phyloP scores from a whole-genome alignment of 2,797 vertebrate species.

The Pyrocephalus nanus region DNA sequence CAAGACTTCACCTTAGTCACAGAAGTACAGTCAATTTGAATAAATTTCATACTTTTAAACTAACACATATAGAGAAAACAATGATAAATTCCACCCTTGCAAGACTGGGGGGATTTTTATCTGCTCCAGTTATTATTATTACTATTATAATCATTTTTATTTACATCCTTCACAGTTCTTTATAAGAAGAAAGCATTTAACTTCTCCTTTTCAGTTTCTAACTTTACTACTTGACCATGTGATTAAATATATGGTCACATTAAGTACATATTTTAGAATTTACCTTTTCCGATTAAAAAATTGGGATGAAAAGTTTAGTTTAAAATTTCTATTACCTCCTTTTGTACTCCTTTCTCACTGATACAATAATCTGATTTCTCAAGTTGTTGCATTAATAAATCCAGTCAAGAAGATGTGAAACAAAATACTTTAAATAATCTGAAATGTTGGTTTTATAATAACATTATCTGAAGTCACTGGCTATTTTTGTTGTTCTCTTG shows the following conservation, averaged over 20 bases:
- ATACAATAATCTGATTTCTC: background rate
- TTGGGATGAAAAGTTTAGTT: background rate
- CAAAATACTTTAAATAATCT: background rate
- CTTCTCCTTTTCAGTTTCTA: background rate
- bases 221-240: background rate
- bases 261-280: background rate
- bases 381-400: background rate
- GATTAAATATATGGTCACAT: background rate
- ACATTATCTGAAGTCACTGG: background rate
- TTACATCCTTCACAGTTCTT: fast-evolving
- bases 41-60: background rate
- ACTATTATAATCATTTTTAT: background rate
- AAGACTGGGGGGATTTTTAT: background rate
- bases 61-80: background rate
- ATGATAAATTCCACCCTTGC: fast-evolving
- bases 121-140: background rate
- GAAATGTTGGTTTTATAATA: background rate
- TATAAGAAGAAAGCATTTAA: background rate
- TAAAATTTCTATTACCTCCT: background rate
- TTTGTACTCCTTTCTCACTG: background rate
- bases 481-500: background rate
- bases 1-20: no score
- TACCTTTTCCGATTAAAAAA: background rate
- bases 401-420: background rate
- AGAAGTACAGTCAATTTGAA: no score